phyloP scores from a whole-genome alignment of 2,113 vertebrate genomes.

The Triplophysa rosa region DNA sequence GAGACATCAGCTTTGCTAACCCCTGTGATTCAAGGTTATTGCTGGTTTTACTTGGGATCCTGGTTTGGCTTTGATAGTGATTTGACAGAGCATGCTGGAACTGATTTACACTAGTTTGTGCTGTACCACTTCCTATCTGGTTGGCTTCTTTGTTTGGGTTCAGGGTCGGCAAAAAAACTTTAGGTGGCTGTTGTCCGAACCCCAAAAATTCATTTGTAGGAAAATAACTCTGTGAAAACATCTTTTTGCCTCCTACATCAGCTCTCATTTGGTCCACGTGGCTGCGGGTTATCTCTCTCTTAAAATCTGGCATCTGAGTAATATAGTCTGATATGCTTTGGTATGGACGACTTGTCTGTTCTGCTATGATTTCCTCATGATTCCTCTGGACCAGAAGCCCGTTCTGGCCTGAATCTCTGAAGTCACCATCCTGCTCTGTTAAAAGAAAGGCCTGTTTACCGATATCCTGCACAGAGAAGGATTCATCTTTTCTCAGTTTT shows the following conservation, averaged over 20 bases:
- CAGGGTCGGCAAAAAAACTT: slow-evolving; percentile 49
- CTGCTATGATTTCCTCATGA: slow-evolving; percentile 56
- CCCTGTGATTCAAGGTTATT: slow-evolving; percentile 3
- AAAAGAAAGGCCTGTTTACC: slow-evolving; percentile 62
- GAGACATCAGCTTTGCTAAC: slow-evolving; percentile 50
- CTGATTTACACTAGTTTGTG: slow-evolving; percentile 50
- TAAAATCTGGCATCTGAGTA: slow-evolving; percentile 46
- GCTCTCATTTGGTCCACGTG: slow-evolving; percentile 51
- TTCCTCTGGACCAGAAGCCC: slow-evolving; percentile 53
- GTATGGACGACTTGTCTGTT: slow-evolving; percentile 61
- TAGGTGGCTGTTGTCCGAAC: slow-evolving; percentile 56
- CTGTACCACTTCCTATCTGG: slow-evolving; percentile 51
- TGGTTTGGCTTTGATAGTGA: slow-evolving; percentile 57
- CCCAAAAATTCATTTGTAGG: slow-evolving; percentile 51
- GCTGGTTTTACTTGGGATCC: slow-evolving; percentile 29
- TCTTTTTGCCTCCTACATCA: slow-evolving; percentile 47
- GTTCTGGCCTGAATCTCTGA: slow-evolving; percentile 52
- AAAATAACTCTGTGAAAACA: slow-evolving; percentile 43
- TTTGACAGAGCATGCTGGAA: slow-evolving; percentile 53
- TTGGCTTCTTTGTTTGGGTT: slow-evolving; percentile 55
- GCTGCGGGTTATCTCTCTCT: slow-evolving; percentile 57
- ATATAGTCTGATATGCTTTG: slow-evolving; percentile 52
- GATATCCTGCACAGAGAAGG: slow-evolving; percentile 55
- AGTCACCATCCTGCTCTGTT: slow-evolving; percentile 46
- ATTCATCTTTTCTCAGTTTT: slow-evolving; percentile 47